These are phyloP conservation scores for Dicrurus megarhynchus DNA, from an alignment of 2,113 vertebrate species.

Conservation along the genomic window DNA sequence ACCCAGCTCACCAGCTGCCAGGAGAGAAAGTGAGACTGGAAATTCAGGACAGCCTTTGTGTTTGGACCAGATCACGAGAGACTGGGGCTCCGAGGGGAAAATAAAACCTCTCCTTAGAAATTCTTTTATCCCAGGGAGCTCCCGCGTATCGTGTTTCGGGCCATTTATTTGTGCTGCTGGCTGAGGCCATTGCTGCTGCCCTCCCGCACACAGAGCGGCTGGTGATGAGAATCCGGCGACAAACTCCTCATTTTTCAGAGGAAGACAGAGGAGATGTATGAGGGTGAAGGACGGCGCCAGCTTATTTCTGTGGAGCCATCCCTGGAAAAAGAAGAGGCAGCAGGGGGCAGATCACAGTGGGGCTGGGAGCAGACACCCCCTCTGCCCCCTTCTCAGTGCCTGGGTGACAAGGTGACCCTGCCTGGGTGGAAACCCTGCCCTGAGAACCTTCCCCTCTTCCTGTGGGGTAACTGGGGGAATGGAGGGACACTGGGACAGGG, in stretches of 20 bases:
- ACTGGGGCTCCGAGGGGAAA: neutral
- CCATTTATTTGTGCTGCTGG: constrained; percentile 50
- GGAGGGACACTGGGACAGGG: neutral
- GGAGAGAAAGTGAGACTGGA: constrained; percentile 11
- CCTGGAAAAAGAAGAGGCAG: neutral
- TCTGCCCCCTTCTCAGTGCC: neutral
- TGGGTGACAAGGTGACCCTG: neutral
- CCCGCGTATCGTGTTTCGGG: constrained; percentile 7
- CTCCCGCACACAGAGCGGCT: neutral
- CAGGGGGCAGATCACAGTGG: neutral
- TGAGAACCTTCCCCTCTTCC: neutral
- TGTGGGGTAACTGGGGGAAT: no score
- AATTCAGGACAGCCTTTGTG: constrained; percentile 58
- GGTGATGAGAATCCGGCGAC: neutral
- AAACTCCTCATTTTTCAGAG: neutral
- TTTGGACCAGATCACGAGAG: neutral
- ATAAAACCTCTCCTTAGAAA: constrained; percentile 45
- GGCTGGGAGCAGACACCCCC: neutral
- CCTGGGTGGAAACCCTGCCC: neutral
- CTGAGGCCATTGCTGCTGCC: neutral
- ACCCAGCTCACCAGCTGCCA: neutral
- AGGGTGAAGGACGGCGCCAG: neutral
- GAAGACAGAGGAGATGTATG: neutral
- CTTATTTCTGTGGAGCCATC: neutral
- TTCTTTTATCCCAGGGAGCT: constrained; percentile 59